These are phyloP conservation scores for Corydoras maculifer DNA, from an alignment of 2,113 vertebrate genomes.

Conservation along the genomic window DNA sequence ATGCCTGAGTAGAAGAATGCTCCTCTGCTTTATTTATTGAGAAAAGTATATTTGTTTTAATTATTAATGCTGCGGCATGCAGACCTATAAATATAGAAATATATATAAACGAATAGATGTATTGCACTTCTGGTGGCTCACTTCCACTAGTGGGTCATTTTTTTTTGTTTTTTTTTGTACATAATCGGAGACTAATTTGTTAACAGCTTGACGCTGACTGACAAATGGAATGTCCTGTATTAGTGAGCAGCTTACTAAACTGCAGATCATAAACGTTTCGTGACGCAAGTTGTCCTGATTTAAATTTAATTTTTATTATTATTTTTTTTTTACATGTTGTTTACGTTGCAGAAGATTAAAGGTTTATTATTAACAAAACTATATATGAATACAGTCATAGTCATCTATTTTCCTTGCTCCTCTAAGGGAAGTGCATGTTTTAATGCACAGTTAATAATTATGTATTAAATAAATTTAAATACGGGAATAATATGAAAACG, in stretches of 20 bases:
- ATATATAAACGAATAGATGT: conserved; percentile 38
- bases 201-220: conserved; percentile 62
- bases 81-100: conserved; percentile 58
- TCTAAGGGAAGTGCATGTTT: too few relatives aligned
- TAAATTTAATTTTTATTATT: not conserved
- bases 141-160: conserved; percentile 59
- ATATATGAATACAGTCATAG: too few relatives aligned
- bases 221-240: conserved; percentile 66
- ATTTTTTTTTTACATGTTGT: conserved; percentile 12
- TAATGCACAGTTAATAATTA: too few relatives aligned
- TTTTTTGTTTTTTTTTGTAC: conserved; percentile 50
- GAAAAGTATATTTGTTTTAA: conserved; percentile 67
- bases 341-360: not conserved
- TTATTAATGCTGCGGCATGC: conserved; percentile 66
- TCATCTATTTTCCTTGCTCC: too few relatives aligned
- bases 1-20: conserved; percentile 63
- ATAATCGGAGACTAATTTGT: conserved; percentile 60
- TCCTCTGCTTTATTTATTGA: conserved; percentile 73
- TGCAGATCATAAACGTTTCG: conserved; percentile 59
- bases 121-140: conserved; percentile 54
- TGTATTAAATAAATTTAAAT: too few relatives aligned
- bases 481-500: too few relatives aligned
- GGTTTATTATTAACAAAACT: too few relatives aligned
- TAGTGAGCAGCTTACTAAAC: conserved; percentile 56
- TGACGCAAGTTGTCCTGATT: conserved; percentile 32